These are phyloP conservation scores for Hippocampus abdominalis DNA, from an alignment of 2,113 vertebrate species.

Conservation along the genomic window DNA sequence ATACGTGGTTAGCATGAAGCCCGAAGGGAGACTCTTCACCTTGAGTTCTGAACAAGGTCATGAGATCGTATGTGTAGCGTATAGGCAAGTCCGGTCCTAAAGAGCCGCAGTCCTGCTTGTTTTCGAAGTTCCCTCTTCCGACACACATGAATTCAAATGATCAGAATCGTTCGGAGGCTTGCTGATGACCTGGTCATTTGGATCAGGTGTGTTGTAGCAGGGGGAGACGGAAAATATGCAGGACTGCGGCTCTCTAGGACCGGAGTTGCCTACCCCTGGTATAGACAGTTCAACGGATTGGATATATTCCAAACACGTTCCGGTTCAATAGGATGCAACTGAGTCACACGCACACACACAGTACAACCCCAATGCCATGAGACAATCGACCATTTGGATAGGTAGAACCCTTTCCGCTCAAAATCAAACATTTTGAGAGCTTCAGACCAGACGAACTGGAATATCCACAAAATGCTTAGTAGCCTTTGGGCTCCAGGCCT, in stretches of 20 bases:
- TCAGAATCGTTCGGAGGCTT: too few relatives aligned
- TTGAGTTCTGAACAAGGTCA: neutral
- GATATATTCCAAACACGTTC: neutral
- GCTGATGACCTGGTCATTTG: too few relatives aligned
- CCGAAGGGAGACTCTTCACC: neutral
- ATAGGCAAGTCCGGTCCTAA: too few relatives aligned
- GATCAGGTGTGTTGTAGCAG: too few relatives aligned
- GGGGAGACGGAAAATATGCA: too few relatives aligned
- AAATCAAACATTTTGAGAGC: neutral
- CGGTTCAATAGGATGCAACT: neutral
- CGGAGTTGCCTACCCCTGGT: too few relatives aligned
- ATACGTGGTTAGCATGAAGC: constrained; percentile 1
- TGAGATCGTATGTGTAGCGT: neutral
- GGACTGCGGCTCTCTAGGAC: too few relatives aligned
- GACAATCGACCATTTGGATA: neutral
- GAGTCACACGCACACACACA: neutral
- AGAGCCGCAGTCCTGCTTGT: too few relatives aligned
- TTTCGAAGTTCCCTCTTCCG: too few relatives aligned
- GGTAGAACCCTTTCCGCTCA: neutral
- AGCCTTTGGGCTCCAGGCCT: neutral
- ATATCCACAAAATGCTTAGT: neutral
- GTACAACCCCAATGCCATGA: neutral
- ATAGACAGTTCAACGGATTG: neutral
- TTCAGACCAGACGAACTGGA: neutral
- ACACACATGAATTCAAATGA: too few relatives aligned